phyloP scores from a whole-genome alignment of 2,888 invertebrate genomes.

The Ditylenchus weischeri region DNA sequence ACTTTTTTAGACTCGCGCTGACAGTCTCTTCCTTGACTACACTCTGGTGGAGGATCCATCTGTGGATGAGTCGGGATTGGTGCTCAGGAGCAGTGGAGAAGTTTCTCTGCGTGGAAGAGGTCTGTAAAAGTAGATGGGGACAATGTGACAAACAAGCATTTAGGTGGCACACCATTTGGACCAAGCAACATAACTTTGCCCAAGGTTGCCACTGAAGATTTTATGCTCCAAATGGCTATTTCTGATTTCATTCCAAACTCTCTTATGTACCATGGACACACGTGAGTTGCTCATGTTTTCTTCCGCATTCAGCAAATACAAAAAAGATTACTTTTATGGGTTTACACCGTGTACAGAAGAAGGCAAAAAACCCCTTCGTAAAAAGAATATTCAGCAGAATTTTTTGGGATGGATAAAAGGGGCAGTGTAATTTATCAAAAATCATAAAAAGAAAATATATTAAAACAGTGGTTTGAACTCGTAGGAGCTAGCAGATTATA shows the following conservation, averaged over 20 bases:
- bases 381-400: no score
- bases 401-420: no score
- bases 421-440: no score
- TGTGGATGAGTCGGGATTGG: constrained; percentile 42
- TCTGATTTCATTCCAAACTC: constrained; percentile 55
- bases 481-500: no score
- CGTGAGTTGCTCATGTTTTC: constrained; percentile 27
- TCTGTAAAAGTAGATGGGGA: no score
- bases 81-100: constrained; percentile 50
- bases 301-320: neutral
- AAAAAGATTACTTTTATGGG: neutral
- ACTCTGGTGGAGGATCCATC: constrained; percentile 40
- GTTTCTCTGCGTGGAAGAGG: constrained; percentile 37
- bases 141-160: no score
- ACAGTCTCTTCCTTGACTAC: constrained; percentile 52
- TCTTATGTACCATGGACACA: constrained; percentile 56
- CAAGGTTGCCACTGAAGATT: constrained; percentile 33
- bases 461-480: no score
- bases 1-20: constrained; percentile 42
- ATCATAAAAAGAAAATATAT: no score
- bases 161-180: constrained; percentile 43
- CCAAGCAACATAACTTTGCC: constrained; percentile 31
- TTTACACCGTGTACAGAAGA: no score
- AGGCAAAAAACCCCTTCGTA: no score
- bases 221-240: constrained; percentile 43